Base-by-base conservation (phyloP, 1,140 invertebrate species). In the Luehdorfia chinensis region DNA sequence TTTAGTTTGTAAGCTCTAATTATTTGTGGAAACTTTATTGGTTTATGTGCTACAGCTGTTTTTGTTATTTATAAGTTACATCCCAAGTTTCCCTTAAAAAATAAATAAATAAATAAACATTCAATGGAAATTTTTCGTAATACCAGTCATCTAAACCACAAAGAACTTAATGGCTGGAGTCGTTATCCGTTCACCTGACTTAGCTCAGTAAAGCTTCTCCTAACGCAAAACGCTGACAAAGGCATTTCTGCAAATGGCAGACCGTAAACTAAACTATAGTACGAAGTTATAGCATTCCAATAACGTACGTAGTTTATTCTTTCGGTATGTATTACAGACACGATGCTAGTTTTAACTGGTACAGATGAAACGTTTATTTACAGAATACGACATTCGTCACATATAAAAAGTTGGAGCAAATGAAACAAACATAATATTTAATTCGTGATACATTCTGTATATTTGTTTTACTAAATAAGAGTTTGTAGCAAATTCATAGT, bases 181-280 rank as follows among this genome's bases (percentile, higher is more conserved):
- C 37, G 21, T 41, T 41, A 41, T 41, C 37, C 37, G 37, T 41
- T 41, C 12, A 41, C 37, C 21, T 41, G 37, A 41, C 11, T 37
- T 41, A 41, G 37, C 37, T 41, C 21, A 15, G 23, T 41, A 28
- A 41, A 16, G n/a, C 23, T 14, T n/a, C n/a, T n/a, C n/a, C 23
- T 15, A 14, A 25, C 37, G 37, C 23, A 15, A 21, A 41, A 41
- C 21, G 37, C 37, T 41, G 37, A 41, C 37, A 41, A 41, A 41
- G 21, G n/a, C 37, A 41, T 41, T 27, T 41, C 37, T 27, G 37
- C 37, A 15, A 41, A 41, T 41, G 37, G 37, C 37, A 21, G 37
- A 41, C 37, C 37, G 37, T 41, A 27, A 41, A 41, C 37, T 41
- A 16, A 41, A 41, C 19, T 27, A 41, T 27, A 15, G 34, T 11